Conservation (phyloP, 2,797 vertebrate species). For the Macrochelys suwanniensis region DNA sequence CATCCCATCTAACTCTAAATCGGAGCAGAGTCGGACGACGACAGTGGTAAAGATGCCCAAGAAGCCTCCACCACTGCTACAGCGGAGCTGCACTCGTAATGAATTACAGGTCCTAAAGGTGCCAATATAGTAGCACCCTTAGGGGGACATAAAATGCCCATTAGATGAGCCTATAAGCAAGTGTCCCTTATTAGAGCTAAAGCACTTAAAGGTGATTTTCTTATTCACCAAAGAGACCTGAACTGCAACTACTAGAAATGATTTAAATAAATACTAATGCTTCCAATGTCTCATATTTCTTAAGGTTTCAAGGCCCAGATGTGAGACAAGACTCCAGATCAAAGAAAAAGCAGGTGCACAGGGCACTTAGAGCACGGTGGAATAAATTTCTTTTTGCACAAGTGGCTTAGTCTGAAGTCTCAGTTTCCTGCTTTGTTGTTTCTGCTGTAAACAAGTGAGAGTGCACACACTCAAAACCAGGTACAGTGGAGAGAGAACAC, state of each 20-base stretch:
- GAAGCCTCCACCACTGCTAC: neutral
- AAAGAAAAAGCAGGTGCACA: neutral
- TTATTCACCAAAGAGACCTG: neutral
- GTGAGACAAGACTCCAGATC: neutral
- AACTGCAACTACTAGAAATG: neutral
- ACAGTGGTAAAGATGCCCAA: neutral
- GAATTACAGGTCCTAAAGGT: neutral
- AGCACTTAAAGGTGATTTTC: neutral
- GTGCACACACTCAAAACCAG: neutral
- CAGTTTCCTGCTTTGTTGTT: neutral
- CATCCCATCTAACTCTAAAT: neutral
- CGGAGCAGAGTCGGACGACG: neutral
- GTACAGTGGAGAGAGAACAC: neutral
- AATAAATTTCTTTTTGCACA: neutral
- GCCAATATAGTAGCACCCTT: neutral
- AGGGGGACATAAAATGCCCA: neutral
- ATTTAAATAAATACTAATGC: fast-evolving
- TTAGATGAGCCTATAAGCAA: neutral
- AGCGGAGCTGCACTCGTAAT: neutral
- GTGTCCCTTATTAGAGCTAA: neutral
- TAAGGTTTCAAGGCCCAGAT: neutral
- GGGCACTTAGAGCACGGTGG: neutral
- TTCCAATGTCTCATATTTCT: neutral
- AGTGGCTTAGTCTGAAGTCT: neutral
- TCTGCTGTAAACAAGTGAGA: neutral